Evolutionary conservation across 2,888 invertebrate genomes (phyloP), one percentile per base, ranked within the genome.

Genomic region (Melanargia galathea): DNA sequence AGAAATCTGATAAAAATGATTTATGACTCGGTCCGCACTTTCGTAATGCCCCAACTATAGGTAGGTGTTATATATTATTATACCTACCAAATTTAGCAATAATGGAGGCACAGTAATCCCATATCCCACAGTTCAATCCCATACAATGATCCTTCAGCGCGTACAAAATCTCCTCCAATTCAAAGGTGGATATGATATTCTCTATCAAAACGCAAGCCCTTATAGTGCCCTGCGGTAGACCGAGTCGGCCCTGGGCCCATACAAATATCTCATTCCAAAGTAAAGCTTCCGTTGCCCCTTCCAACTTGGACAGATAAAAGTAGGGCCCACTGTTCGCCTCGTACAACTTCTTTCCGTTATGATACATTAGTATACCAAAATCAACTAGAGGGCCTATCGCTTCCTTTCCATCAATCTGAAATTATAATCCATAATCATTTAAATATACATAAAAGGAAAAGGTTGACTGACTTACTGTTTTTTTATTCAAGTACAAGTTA

Each of bases 161-260:
- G 78, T 90, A 94, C 60, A 95, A 85, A 65, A 95, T 95, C 75
- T 94, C 93, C 54, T 95, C 94, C 84, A 94, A 88, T 82, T 94
- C 93, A 84, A 95, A 95, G 2, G 92, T 87, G 0, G 95, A 93
- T 11, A 95, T 78, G 64, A 95, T 92, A 74, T 95, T 95, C 80
- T 95, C 95, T 65, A 95, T 94, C 38, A 95, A 83, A 22, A 95
- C 94, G 72, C 94, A 95, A 1, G 94, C 95, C 80, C 94, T 95
- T 68, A 95, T 94, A 0, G 93, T 93, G 30, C 94, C 94, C 48
- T 85, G 84, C 0, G 94, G 93, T 30, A 95, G 76, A 0, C 83
- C 84, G 0, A 94, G 79, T 73, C 88, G 82, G 0, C 83, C 77
- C 75, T 94, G 93, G 2, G 93, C 80, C 93, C 94, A 95, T 7